A percentile compares a stretch with the other conserved stretches of the same genome.
phyloP scores from a whole-genome alignment of 2,888 invertebrate species.

The Habroteleia sp. region DNA sequence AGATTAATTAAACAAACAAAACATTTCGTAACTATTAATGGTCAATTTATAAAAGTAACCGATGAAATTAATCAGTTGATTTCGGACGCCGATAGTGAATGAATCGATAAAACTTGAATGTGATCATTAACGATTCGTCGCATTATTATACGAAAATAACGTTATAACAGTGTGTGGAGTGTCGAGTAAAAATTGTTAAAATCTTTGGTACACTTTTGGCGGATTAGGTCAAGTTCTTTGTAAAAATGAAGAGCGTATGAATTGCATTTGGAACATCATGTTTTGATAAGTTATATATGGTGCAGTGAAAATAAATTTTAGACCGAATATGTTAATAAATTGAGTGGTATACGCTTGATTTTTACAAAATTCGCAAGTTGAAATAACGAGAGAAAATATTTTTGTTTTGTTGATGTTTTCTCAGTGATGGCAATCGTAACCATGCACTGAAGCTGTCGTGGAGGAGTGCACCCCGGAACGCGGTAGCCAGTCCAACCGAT shows the following conservation, averaged over 20 bases:
- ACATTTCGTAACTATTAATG: neutral
- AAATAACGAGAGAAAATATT: neutral
- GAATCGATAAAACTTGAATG: neutral
- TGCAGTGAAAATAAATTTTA: too few species aligned
- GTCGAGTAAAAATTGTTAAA: too few species aligned
- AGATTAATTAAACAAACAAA: neutral
- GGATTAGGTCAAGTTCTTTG: too few species aligned
- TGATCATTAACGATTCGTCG: too few species aligned
- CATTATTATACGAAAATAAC: too few species aligned
- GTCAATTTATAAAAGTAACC: too few species aligned
- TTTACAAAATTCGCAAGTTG: neutral
- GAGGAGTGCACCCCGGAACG: conserved; percentile 44
- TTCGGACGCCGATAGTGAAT: neutral
- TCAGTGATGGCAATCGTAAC: conserved; percentile 42
- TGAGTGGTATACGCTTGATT: neutral
- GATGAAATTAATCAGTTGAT: neutral
- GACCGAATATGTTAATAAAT: too few species aligned
- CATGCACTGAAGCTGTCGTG: conserved; percentile 47
- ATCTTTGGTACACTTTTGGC: too few species aligned
- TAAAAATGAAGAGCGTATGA: too few species aligned
- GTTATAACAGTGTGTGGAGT: too few species aligned
- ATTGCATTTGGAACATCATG: too few species aligned
- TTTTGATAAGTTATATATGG: too few species aligned
- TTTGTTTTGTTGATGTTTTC: conserved; percentile 27
- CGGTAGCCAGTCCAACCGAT: conserved; percentile 45